Evolutionary conservation across 2,888 invertebrate species (phyloP).

Genomic region (Aquatica leii): DNA sequence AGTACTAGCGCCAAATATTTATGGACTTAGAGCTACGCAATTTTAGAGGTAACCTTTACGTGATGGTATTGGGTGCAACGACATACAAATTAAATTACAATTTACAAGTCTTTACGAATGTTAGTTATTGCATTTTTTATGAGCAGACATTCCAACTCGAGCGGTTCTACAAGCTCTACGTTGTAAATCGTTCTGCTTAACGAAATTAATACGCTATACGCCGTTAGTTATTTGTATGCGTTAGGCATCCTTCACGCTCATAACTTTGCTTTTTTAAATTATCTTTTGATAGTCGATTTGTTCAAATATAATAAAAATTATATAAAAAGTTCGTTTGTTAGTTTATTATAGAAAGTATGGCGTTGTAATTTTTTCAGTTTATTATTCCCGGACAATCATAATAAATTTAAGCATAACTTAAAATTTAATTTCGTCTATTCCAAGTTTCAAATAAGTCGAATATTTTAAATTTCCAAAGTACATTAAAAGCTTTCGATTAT

Average conservation of each 20-base stretch:
- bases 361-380: too few relatives aligned
- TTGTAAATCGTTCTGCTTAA: constrained; percentile 50
- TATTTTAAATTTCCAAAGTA: too few relatives aligned
- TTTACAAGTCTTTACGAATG: constrained; percentile 49
- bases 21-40: constrained; percentile 1
- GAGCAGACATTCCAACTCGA: constrained; percentile 49
- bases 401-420: too few relatives aligned
- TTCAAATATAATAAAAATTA: not conserved
- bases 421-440: too few relatives aligned
- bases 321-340: too few relatives aligned
- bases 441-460: too few relatives aligned
- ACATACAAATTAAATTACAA: constrained; percentile 51
- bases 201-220: constrained; percentile 48
- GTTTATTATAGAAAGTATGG: too few relatives aligned
- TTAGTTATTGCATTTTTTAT: constrained; percentile 54
- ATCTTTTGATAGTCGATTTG: constrained; percentile 6
- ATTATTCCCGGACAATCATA: too few relatives aligned
- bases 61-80: constrained; percentile 15
- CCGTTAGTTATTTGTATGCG: constrained; percentile 38
- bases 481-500: too few relatives aligned
- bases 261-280: constrained; percentile 5
- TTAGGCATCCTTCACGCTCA: constrained; percentile 14
- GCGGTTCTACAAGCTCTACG: constrained; percentile 43
- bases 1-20: not conserved
- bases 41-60: constrained; percentile 6